These are phyloP conservation scores for Spondyliosoma cantharus DNA, from an alignment of 2,797 vertebrate species.

Conservation along the genomic window DNA sequence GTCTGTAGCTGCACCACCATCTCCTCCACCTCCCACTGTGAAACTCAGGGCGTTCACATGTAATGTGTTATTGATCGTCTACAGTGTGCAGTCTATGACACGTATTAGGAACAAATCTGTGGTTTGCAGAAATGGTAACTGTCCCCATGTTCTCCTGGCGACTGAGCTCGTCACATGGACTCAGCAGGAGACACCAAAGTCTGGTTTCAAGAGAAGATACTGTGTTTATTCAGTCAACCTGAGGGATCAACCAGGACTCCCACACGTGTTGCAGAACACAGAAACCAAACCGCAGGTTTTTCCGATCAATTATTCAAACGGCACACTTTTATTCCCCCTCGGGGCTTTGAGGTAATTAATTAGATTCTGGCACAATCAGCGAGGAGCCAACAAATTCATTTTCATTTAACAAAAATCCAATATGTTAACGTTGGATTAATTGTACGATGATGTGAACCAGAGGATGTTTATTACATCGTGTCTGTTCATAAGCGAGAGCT, in stretches of 20 bases:
- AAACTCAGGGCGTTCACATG: too few relatives aligned
- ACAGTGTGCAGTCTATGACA: too few relatives aligned
- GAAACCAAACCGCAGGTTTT: neutral
- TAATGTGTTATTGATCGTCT: too few relatives aligned
- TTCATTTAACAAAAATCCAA: neutral
- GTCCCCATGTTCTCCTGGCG: too few relatives aligned
- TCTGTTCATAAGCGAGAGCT: neutral
- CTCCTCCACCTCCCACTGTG: too few relatives aligned
- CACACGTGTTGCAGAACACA: neutral
- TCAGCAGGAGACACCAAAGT: too few relatives aligned
- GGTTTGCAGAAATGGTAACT: too few relatives aligned
- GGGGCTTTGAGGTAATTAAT: neutral
- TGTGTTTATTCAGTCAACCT: slow-evolving; percentile 15
- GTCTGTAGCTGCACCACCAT: too few relatives aligned
- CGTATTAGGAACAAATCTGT: too few relatives aligned
- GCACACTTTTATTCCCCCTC: neutral
- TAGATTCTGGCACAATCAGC: neutral
- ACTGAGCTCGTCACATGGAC: too few relatives aligned
- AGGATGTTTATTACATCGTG: neutral
- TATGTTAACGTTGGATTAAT: neutral
- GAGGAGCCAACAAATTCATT: neutral
- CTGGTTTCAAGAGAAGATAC: too few relatives aligned
- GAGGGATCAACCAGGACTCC: neutral
- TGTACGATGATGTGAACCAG: neutral
- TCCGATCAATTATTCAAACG: neutral